Base-by-base conservation (phyloP, 2,888 invertebrate genomes). In the Coenonympha glycerion region DNA sequence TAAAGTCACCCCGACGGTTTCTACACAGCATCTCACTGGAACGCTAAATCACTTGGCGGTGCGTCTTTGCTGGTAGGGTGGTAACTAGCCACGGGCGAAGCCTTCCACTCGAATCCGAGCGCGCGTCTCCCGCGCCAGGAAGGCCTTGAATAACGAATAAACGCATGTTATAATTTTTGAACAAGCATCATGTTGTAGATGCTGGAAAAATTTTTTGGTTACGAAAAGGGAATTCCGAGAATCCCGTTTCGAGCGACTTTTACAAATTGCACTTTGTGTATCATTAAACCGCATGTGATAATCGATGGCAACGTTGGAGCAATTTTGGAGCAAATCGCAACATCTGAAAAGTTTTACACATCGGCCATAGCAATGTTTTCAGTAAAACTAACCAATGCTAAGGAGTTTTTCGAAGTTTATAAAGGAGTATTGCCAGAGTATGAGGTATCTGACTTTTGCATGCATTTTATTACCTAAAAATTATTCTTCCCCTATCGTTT, bases 331-430 rank as follows among this genome's bases (percentile, higher is more conserved):
- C 91, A 91, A 50, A 95, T 97, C 52, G 88, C 90, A 37, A 90
- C 91, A 11, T 73, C 76, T 11, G 89, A 90, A 47, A 91, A 91
- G 13, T 97, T 93, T 68, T 88, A 88, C 53, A 91, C 98, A 50
- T 91, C 92, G 0, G 95, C 94, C 0, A 87, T 97, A 66, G 92
- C 94, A 68, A 92, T 95, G 90, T 92, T 93, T 68, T 87, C 91
- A 49, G 83, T 98, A 63, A 93, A 92, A 62, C 87, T 92, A 33
- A 87, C 91, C 0, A 93, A 95, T 71, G 94, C 95, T 16, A 92
- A 94, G 73, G 96, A 97, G 74, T 97, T 97, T 84, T 91, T 92
- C 64, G 97, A 97, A 87, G 91, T 97, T 11, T 98, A 98, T 75
- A 94, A 95, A 73, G 95, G 94, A 1, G 93, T 95, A 42, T 76